Base-by-base conservation (phyloP, 1,140 invertebrate genomes). In the Geopemphigus sp. region DNA sequence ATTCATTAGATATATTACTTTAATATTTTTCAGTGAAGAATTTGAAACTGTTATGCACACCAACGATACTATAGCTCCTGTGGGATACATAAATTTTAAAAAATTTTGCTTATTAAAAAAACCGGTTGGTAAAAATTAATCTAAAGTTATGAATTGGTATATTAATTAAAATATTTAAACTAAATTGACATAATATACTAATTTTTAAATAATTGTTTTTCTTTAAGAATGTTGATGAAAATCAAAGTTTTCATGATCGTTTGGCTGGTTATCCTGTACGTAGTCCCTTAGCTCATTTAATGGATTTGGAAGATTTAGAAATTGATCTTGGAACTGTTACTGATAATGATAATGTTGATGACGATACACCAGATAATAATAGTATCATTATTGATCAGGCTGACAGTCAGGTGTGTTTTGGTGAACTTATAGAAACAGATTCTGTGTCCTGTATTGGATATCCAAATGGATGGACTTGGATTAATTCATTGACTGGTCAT, bases 21-120 rank as follows among this genome's bases (percentile, higher is more conserved):
- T 82, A 64, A 81, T 84, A 82, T 83, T 84, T 87, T 89, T 84
- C 86, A 96, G 94, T 85, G 93, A 96, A 86, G 93, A 96, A 83
- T 92, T 90, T 82, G 93, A 97, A 88, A 90, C 91, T 83, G 90
- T 98, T 53, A 90, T 95, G 80, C 94, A 95, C 85, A 94, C 95
- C 63, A 90, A 94, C 84, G 94, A 97, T 89, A 91, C 94, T 1
- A 92, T 98, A 85, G 95, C 95, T 57, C 94, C 95, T 59, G 95
- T 97, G 73, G 95, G 94, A 70, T 98, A 96, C 86, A 87, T 98
- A 45, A 95, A 93, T 86, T 90, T 98, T 81, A 91, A 90, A 82
- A 93, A 93, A 85, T 85, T 97, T 57, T 91, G 91, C 82, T 86
- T 95, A 81, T 90, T 92, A 86, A 86, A 90, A 80, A 93, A 93